Evolutionary conservation across 2,888 invertebrate species (phyloP).

Genomic region (Phortica okadai): DNA sequence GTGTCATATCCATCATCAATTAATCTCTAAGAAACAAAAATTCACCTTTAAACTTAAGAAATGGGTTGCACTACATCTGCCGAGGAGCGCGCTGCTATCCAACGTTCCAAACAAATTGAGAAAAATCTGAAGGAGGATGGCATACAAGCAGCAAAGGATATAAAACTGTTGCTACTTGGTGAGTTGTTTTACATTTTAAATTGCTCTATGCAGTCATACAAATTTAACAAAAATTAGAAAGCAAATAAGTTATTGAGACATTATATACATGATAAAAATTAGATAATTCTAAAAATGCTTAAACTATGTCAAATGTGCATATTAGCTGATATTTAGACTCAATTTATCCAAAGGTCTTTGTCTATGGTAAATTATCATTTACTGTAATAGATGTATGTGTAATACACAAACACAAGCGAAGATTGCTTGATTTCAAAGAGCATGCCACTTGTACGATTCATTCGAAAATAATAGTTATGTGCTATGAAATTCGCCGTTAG

Average conservation of each 20-base stretch:
- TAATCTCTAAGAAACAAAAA: slow-evolving; percentile 42
- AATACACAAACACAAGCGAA: too few species aligned
- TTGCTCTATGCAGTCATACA: background rate
- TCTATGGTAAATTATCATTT: too few species aligned
- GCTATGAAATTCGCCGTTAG: too few species aligned
- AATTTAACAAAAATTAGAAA: background rate
- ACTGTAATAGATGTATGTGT: too few species aligned
- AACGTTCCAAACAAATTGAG: slow-evolving; percentile 98
- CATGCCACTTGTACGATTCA: too few species aligned
- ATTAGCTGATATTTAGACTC: too few species aligned
- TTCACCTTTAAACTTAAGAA: slow-evolving; percentile 51
- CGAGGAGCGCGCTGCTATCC: slow-evolving; percentile 98
- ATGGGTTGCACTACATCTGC: slow-evolving; percentile 99
- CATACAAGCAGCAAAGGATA: slow-evolving; percentile 98
- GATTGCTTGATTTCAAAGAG: too few species aligned
- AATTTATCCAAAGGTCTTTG: too few species aligned
- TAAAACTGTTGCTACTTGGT: slow-evolving; percentile 98
- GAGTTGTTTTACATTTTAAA: slow-evolving; percentile 74
- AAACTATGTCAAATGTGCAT: too few species aligned
- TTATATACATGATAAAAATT: too few species aligned
- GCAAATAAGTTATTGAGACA: background rate
- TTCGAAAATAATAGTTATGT: too few species aligned
- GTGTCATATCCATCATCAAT: slow-evolving; percentile 44
- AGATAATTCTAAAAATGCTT: too few species aligned
- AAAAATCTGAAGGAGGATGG: slow-evolving; percentile 99